phyloP scores from a whole-genome alignment of 37 sponge, comb jelly and placozoan species.

The Beroe ovata region DNA sequence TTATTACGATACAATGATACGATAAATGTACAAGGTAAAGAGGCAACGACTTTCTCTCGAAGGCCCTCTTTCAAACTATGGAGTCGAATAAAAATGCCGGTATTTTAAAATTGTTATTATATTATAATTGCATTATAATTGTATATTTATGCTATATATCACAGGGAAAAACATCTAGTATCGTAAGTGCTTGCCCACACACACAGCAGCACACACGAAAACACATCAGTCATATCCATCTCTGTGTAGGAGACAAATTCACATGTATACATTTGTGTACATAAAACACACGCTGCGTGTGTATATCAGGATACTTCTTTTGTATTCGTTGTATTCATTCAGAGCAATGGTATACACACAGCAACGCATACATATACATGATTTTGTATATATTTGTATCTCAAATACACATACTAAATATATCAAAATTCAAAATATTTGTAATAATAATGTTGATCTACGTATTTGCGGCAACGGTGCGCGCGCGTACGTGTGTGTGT shows the following conservation, averaged over 20 bases:
- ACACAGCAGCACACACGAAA: slow-evolving; percentile 12
- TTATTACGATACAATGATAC: not conserved
- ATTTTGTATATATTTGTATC: not conserved
- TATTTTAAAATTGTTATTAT: slow-evolving; percentile 46
- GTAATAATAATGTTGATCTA: not conserved
- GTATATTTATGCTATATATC: not conserved
- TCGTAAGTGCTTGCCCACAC: slow-evolving; percentile 12
- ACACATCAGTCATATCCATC: not conserved
- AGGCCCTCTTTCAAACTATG: too few relatives aligned
- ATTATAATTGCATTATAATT: slow-evolving; percentile 29
- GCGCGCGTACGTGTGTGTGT: too few relatives aligned
- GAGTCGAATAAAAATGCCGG: not conserved
- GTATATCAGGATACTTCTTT: too few relatives aligned
- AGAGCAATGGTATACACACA: not conserved
- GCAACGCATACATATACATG: not conserved
- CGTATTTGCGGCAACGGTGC: not conserved
- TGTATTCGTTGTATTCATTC: too few relatives aligned
- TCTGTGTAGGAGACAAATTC: too few relatives aligned
- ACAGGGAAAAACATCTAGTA: not conserved
- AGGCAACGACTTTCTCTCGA: too few relatives aligned
- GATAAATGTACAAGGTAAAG: too few relatives aligned
- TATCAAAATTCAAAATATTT: slow-evolving; percentile 64
- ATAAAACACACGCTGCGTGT: too few relatives aligned
- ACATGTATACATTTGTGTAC: too few relatives aligned
- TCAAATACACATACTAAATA: not conserved